A percentile compares a stretch with the other conserved stretches of the same genome.
These are phyloP conservation scores for Pseudonaja textilis DNA, from an alignment of 2,113 vertebrate genomes.

Conservation along the genomic window DNA sequence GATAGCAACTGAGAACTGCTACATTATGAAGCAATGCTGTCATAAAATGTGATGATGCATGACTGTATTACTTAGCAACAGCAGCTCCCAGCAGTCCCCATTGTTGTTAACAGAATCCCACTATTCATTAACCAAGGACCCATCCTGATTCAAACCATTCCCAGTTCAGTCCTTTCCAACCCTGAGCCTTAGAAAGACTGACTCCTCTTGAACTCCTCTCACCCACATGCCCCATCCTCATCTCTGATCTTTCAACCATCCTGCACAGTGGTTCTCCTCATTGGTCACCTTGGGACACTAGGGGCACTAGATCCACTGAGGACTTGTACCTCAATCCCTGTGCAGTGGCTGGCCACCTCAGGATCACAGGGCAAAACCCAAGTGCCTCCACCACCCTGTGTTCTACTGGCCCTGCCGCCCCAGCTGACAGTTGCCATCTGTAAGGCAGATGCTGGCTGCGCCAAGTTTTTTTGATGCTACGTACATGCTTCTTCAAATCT, in stretches of 20 bases:
- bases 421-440: not conserved
- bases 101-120: not conserved
- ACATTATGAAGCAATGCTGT: not conserved
- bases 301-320: not conserved
- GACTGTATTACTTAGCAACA: not conserved
- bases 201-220: not conserved
- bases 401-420: not conserved
- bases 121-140: not conserved
- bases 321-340: not conserved
- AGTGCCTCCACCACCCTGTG: not conserved
- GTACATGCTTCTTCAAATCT: not conserved
- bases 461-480: not conserved
- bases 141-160: not conserved
- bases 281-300: not conserved
- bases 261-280: not conserved
- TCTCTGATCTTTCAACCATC: not conserved
- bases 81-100: not conserved
- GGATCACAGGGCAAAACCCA: not conserved
- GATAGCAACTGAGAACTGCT: not conserved
- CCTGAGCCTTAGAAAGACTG: not conserved
- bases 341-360: not conserved
- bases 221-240: not conserved
- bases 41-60: not conserved
- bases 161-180: not conserved
- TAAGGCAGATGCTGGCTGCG: not conserved